These are phyloP conservation scores for Monomorium pharaonis DNA, from an alignment of 1,140 invertebrate species.

Conservation along the genomic window DNA sequence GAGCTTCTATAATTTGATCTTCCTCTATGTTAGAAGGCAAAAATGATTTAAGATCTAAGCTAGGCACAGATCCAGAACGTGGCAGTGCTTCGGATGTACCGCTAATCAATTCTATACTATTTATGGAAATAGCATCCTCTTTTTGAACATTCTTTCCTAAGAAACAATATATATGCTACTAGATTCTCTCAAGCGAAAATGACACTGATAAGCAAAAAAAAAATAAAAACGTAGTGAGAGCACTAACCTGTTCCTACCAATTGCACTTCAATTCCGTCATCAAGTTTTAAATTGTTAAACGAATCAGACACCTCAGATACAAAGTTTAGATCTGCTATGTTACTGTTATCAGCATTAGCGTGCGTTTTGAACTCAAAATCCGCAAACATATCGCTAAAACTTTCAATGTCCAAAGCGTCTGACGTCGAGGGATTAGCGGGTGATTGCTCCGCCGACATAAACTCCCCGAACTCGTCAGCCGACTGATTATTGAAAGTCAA, in stretches of 20 bases:
- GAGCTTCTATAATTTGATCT: constrained; percentile 79
- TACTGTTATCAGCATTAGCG: constrained; percentile 61
- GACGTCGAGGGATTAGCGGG: constrained; percentile 42
- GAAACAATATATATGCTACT: constrained; percentile 63
- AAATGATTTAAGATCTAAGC: constrained; percentile 85
- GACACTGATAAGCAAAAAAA: constrained; percentile 25
- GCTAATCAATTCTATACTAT: constrained; percentile 82
- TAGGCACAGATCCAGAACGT: constrained; percentile 84
- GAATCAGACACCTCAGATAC: constrained; percentile 80
- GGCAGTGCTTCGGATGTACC: constrained; percentile 77
- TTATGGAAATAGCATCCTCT: constrained; percentile 82
- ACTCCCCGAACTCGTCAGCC: constrained; percentile 87
- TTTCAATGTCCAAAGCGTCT: constrained; percentile 66
- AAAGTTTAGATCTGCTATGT: constrained; percentile 72
- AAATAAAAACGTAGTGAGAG: constrained; percentile 22
- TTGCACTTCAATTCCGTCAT: constrained; percentile 63
- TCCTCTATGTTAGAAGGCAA: constrained; percentile 81
- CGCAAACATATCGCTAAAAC: constrained; percentile 80
- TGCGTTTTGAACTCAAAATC: constrained; percentile 80
- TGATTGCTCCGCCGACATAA: constrained; percentile 84
- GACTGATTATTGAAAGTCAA: constrained; percentile 63
- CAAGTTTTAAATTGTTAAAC: constrained; percentile 79
- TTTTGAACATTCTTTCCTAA: constrained; percentile 80
- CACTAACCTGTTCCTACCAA: constrained; percentile 48
- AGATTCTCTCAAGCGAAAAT: constrained; percentile 41